Percentiles rank a stretch among this genome's conserved stretches.
phyloP scores from a whole-genome alignment of 2,797 vertebrate genomes.

The Spinibarbus caldwelli region DNA sequence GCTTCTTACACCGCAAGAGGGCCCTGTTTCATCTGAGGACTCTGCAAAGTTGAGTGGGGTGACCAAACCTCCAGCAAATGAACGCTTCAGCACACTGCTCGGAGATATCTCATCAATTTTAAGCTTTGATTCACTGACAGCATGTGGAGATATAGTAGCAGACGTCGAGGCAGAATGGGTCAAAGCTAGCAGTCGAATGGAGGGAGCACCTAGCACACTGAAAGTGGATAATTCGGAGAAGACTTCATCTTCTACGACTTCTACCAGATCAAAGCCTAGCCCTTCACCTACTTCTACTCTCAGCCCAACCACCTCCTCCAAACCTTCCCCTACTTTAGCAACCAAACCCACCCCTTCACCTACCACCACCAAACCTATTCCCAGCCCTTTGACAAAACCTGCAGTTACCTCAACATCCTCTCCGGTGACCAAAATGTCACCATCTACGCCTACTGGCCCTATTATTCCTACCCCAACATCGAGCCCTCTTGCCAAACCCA shows the following conservation, averaged over 20 bases:
- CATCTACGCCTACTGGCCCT: background rate
- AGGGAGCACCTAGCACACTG: conserved; percentile 59
- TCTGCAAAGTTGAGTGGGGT: conserved; percentile 59
- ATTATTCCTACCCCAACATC: conserved; percentile 8
- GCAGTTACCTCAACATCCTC: conserved; percentile 50
- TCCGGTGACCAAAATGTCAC: conserved; percentile 54
- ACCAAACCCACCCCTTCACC: conserved; percentile 35
- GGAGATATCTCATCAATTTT: conserved; percentile 98
- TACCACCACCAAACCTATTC: conserved; percentile 35
- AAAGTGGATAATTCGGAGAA: conserved; percentile 47
- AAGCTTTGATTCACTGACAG: conserved; percentile 97
- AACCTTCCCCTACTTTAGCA: conserved; percentile 56
- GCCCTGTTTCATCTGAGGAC: conserved; percentile 59
- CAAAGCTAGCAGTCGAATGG: conserved; percentile 70
- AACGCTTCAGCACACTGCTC: conserved; percentile 89
- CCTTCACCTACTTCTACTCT: conserved; percentile 58
- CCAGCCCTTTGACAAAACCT: conserved; percentile 47
- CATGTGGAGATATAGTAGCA: conserved; percentile 94
- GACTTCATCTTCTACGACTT: conserved; percentile 54
- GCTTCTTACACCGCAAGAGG: conserved; percentile 52
- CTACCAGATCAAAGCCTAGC: conserved; percentile 64
- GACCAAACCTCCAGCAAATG: conserved; percentile 77
- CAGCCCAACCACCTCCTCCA: conserved; percentile 47
- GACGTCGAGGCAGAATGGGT: conserved; percentile 92
- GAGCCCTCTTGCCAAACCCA: conserved; percentile 32